Percentiles rank a stretch among this genome's conserved stretches.
Conservation (phyloP, 2,797 vertebrate genomes). For the Gastrophryne carolinensis region DNA sequence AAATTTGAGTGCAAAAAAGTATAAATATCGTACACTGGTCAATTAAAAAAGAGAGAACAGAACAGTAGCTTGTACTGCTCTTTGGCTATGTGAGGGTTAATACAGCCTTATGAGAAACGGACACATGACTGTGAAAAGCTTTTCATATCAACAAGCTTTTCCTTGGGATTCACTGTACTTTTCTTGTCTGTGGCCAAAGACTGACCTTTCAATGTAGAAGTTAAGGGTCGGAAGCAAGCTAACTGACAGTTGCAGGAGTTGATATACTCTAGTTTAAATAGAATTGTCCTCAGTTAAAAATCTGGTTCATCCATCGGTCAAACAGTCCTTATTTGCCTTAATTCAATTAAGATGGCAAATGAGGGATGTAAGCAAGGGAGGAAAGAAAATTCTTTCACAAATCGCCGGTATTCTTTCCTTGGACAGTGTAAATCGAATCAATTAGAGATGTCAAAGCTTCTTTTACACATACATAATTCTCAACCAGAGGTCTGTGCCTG, state of each 20-base stretch:
- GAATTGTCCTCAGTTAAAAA: slow-evolving; percentile 84
- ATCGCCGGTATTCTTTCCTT: slow-evolving; percentile 70
- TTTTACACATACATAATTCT: slow-evolving; percentile 60
- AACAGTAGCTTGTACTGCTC: not conserved
- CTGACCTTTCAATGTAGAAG: slow-evolving; percentile 73
- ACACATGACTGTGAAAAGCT: slow-evolving; percentile 27
- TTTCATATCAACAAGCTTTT: slow-evolving; percentile 38
- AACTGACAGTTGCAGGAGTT: slow-evolving; percentile 72
- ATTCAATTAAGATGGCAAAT: slow-evolving; percentile 98
- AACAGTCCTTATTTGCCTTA: slow-evolving; percentile 91
- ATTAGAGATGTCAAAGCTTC: slow-evolving; percentile 69
- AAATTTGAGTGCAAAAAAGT: too few relatives aligned
- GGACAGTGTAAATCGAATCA: slow-evolving; percentile 75
- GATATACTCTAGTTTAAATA: slow-evolving; percentile 75
- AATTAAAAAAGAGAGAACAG: not conserved
- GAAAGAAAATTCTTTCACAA: slow-evolving; percentile 66
- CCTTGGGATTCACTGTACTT: slow-evolving; percentile 50
- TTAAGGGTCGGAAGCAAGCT: slow-evolving; percentile 72
- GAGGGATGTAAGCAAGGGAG: slow-evolving; percentile 82
- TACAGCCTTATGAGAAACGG: not conserved
- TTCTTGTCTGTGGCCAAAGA: slow-evolving; percentile 68
- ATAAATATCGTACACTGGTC: not conserved
- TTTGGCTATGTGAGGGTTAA: not conserved
- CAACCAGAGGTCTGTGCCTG: slow-evolving; percentile 56
- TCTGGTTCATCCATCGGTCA: slow-evolving; percentile 93